phyloP scores from a whole-genome alignment of 2,888 invertebrate genomes.

The Acrobasis suavella region DNA sequence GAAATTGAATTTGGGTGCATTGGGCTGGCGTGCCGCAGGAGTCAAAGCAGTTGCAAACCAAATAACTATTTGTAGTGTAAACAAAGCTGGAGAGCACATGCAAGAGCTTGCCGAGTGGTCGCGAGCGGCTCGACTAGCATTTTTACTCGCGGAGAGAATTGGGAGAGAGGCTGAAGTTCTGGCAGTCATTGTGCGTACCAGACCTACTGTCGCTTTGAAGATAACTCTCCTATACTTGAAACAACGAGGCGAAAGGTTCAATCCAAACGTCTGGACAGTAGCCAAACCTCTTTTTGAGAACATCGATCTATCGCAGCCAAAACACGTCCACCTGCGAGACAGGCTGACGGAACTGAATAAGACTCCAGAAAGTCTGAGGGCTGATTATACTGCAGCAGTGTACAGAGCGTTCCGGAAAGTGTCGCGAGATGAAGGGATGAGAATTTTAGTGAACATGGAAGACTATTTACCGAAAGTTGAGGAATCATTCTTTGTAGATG shows the following conservation, averaged over 20 bases:
- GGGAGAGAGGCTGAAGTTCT: slow-evolving; percentile 37
- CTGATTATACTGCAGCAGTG: slow-evolving; percentile 48
- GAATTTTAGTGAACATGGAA: slow-evolving; percentile 43
- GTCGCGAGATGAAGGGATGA: slow-evolving; percentile 30
- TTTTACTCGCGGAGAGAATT: slow-evolving; percentile 44
- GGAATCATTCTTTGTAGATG: slow-evolving; percentile 36
- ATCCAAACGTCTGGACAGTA: slow-evolving; percentile 48
- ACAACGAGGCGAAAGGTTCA: slow-evolving; percentile 31
- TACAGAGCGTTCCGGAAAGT: slow-evolving; percentile 39
- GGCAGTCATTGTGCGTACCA: slow-evolving; percentile 35
- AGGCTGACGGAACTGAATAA: slow-evolving; percentile 30
- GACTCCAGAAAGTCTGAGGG: slow-evolving; percentile 43
- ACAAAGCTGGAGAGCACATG: slow-evolving; percentile 37
- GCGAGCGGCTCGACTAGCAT: slow-evolving; percentile 45
- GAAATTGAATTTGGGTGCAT: slow-evolving; percentile 39
- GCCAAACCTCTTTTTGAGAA: slow-evolving; percentile 44
- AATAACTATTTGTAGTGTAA: slow-evolving; percentile 40
- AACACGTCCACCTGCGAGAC: slow-evolving; percentile 27
- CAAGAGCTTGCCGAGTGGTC: slow-evolving; percentile 42
- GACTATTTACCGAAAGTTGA: slow-evolving; percentile 40
- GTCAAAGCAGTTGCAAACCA: slow-evolving; percentile 53
- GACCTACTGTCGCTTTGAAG: slow-evolving; percentile 47
- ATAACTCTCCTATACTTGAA: slow-evolving; percentile 42
- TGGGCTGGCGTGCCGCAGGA: slow-evolving; percentile 49
- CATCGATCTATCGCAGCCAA: slow-evolving; percentile 34